Evolutionary conservation across 2,888 invertebrate species (phyloP).

Genomic region (Rambutsinella grinnellia): DNA sequence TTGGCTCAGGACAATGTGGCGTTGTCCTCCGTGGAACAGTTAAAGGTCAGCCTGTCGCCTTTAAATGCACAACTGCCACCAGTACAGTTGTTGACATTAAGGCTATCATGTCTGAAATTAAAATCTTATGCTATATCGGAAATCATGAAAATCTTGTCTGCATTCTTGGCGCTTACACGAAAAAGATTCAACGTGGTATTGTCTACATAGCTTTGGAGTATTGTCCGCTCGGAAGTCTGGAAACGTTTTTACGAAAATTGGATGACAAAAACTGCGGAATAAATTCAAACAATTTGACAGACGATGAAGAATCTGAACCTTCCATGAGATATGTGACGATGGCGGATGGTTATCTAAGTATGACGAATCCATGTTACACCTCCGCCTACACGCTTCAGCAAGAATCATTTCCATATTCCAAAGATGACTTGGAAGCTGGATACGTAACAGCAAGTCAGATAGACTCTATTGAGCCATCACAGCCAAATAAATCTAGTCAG

Average conservation of each 20-base stretch:
- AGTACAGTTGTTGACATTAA: slow-evolving; percentile 34
- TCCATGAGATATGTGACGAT: background rate
- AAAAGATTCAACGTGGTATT: slow-evolving; percentile 34
- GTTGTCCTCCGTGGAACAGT: slow-evolving; percentile 34
- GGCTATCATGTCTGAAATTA: slow-evolving; percentile 49
- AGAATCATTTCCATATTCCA: background rate
- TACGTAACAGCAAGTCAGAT: background rate
- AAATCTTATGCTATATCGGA: slow-evolving; percentile 52
- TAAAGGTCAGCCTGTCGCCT: slow-evolving; percentile 11
- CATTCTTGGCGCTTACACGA: slow-evolving; percentile 52
- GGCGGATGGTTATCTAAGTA: background rate
- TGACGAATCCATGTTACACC: slow-evolving; percentile 17
- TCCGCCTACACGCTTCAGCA: background rate
- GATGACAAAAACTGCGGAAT: background rate
- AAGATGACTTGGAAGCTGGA: background rate
- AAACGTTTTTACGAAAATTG: slow-evolving; percentile 12
- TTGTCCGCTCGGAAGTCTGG: slow-evolving; percentile 34
- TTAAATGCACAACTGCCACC: slow-evolving; percentile 38
- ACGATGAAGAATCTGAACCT: background rate
- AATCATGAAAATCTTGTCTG: slow-evolving; percentile 52
- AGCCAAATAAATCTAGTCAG: background rate
- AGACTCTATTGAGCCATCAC: background rate
- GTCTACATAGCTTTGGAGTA: slow-evolving; percentile 48
- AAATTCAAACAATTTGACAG: background rate
- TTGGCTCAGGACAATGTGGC: slow-evolving; percentile 49